phyloP scores from a whole-genome alignment of 2,888 invertebrate species.

The Eilema caniola region DNA sequence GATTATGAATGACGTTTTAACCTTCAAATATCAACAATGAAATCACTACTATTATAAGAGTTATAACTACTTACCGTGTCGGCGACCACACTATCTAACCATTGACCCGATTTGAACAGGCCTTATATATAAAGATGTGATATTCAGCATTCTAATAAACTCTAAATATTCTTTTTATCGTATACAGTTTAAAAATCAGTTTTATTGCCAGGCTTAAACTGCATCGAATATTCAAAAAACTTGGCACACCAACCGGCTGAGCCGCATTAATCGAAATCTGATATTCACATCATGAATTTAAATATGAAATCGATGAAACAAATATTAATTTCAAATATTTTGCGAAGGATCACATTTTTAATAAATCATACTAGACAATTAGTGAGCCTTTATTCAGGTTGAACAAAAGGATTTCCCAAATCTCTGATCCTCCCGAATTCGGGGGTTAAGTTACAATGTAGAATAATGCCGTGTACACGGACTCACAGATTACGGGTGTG shows the following conservation, averaged over 20 bases:
- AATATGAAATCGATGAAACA: too few relatives aligned
- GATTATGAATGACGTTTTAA: neutral
- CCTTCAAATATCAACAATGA: too few relatives aligned
- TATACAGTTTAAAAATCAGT: neutral
- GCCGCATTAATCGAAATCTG: neutral
- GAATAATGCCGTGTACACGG: constrained; percentile 50
- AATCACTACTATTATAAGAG: too few relatives aligned
- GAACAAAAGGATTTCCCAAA: constrained; percentile 56
- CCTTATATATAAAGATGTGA: too few relatives aligned
- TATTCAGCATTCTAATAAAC: neutral
- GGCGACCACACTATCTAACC: too few relatives aligned
- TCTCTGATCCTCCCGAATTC: constrained; percentile 53
- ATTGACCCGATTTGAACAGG: too few relatives aligned
- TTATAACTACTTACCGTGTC: too few relatives aligned
- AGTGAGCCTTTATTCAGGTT: constrained; percentile 48
- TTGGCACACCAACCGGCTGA: neutral
- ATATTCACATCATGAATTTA: neutral
- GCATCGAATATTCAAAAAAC: neutral
- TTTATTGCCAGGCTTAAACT: neutral
- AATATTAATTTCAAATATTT: neutral
- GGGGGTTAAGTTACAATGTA: constrained; percentile 60
- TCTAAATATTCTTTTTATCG: neutral
- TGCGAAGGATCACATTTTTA: constrained; percentile 27
- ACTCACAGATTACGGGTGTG: constrained; percentile 62
- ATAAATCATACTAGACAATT: constrained; percentile 48